Conservation (phyloP, 2,888 invertebrate genomes). For the Mesorhabditis sp. region DNA sequence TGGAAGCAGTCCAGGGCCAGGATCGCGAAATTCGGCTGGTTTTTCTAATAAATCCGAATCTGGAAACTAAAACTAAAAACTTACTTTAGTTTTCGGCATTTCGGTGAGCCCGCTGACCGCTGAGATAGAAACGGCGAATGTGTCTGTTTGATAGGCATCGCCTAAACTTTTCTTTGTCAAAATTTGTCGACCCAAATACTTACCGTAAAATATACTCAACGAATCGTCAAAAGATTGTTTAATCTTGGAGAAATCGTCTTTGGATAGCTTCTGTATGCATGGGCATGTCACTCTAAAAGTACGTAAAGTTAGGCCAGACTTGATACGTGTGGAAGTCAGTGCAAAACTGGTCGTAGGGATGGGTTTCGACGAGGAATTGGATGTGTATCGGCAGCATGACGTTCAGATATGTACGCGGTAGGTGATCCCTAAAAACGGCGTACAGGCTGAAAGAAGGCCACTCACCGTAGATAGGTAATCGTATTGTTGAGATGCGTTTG, state of each 20-base stretch:
- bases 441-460: no score
- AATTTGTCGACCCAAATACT: not conserved
- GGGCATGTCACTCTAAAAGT: not conserved
- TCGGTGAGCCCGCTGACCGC: not conserved
- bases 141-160: not conserved
- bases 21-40: not conserved
- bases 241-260: not conserved
- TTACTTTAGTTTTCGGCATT: not conserved
- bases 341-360: not conserved
- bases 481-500: not conserved
- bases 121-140: not conserved
- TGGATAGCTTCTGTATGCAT: not conserved
- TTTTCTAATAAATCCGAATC: not conserved
- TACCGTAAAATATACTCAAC: constrained; percentile 1
- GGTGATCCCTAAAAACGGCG: not conserved
- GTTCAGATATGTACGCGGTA: not conserved
- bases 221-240: not conserved
- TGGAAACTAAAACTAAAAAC: not conserved
- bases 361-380: constrained; percentile 4
- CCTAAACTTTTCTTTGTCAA: no score
- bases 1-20: not conserved
- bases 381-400: constrained; percentile 1
- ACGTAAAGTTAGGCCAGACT: not conserved
- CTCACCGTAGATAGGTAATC: not conserved
- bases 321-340: not conserved